phyloP scores from a whole-genome alignment of 1,140 invertebrate genomes.

The Eupeodes corollae region DNA sequence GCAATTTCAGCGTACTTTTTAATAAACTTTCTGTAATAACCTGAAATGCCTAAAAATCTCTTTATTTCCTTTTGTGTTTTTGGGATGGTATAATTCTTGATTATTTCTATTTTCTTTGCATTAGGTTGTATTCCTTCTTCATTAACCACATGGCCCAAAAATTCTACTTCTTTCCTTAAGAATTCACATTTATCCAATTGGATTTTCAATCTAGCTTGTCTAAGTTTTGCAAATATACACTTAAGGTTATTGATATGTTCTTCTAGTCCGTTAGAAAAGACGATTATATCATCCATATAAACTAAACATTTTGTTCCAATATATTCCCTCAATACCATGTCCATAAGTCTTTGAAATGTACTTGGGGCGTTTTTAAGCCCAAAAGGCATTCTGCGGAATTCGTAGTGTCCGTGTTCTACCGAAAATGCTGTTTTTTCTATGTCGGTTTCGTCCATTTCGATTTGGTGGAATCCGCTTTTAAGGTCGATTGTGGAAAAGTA shows the following conservation, averaged over 20 bases:
- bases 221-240: neutral
- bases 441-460: constrained; percentile 29
- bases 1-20: neutral
- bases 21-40: constrained; percentile 2
- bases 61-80: neutral
- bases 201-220: constrained; percentile 7
- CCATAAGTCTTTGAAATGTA: no score
- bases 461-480: constrained; percentile 38
- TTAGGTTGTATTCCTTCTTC: constrained; percentile 4
- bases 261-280: constrained; percentile 13
- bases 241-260: constrained; percentile 5
- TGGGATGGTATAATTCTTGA: constrained; percentile 2
- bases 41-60: neutral
- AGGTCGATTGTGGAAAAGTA: constrained; percentile 38
- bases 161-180: no score
- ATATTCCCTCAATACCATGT: constrained; percentile 11
- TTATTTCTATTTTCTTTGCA: constrained; percentile 8
- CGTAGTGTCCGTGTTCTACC: constrained; percentile 26
- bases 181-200: constrained; percentile 6
- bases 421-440: constrained; percentile 37
- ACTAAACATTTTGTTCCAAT: constrained; percentile 6
- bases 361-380: no score
- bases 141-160: neutral
- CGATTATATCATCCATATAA: constrained; percentile 22
- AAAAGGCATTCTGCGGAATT: no score